Conservation (phyloP, 2,797 vertebrate species). For the Poeciliopsis infans region DNA sequence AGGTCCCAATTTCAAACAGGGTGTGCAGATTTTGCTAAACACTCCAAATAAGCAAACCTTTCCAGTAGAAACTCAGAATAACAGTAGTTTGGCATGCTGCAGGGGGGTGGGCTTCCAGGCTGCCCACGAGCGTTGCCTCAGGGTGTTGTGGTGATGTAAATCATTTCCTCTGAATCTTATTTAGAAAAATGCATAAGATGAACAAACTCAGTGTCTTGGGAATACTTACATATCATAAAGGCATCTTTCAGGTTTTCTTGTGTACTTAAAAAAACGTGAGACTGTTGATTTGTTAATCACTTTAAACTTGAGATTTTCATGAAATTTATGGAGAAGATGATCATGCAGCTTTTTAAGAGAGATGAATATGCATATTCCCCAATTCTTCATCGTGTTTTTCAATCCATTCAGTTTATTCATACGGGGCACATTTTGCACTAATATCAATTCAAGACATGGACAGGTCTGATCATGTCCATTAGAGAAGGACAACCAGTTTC, state of each 20-base stretch:
- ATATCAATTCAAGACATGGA: neutral
- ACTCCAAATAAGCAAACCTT: constrained; percentile 9
- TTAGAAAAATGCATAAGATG: neutral
- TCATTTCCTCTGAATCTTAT: constrained; percentile 20
- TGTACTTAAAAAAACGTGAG: neutral
- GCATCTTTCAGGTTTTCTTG: neutral
- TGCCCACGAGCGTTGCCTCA: constrained; percentile 29
- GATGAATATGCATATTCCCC: neutral
- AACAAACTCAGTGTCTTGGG: neutral
- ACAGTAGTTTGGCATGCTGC: neutral
- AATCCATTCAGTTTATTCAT: neutral
- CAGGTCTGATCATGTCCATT: neutral
- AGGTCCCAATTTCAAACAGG: constrained; percentile 4
- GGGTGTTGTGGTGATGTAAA: constrained; percentile 31
- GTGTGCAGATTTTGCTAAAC: constrained; percentile 3
- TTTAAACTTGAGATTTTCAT: neutral
- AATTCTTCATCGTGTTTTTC: neutral
- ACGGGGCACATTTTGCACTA: neutral
- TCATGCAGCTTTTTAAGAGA: neutral
- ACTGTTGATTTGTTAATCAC: neutral
- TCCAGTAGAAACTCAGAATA: constrained; percentile 10
- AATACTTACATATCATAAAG: neutral
- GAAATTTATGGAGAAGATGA: neutral
- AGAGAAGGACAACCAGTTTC: neutral
- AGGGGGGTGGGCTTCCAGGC: constrained; percentile 18